Conservation (phyloP, 2,113 vertebrate species). For the Oxygymnocypris stewartii region DNA sequence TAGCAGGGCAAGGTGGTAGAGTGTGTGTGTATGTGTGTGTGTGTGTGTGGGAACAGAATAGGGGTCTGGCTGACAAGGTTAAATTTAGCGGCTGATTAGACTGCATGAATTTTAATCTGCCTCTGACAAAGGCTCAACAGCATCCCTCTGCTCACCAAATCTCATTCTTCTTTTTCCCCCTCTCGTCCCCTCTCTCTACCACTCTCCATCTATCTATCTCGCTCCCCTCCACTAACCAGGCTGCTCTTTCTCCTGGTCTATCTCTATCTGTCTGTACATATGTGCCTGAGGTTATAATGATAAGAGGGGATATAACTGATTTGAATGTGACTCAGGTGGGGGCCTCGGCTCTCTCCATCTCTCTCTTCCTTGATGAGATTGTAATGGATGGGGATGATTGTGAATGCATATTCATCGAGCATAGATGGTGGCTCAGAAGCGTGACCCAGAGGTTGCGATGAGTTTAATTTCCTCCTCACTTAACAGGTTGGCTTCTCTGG, state of each 20-base stretch:
- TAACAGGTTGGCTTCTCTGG: constrained; percentile 33
- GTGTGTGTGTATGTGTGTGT: constrained; percentile 13
- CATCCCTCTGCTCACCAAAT: constrained; percentile 18
- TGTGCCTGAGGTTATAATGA: constrained; percentile 44
- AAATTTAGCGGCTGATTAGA: constrained; percentile 57
- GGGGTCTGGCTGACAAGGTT: constrained; percentile 47
- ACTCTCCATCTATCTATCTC: background rate
- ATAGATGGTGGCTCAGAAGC: constrained; percentile 18
- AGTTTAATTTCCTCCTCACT: constrained; percentile 19
- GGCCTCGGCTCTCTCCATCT: constrained; percentile 14
- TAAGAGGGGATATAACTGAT: constrained; percentile 48
- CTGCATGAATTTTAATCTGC: constrained; percentile 58
- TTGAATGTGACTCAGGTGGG: constrained; percentile 46
- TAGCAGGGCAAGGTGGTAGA: background rate
- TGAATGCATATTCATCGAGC: constrained; percentile 45
- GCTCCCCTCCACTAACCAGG: background rate
- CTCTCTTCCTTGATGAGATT: constrained; percentile 47
- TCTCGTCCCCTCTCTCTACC: background rate
- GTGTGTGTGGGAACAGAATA: constrained; percentile 6
- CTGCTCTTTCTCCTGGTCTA: constrained; percentile 26
- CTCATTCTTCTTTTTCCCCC: constrained; percentile 26
- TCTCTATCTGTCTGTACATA: constrained; percentile 29
- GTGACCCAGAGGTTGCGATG: constrained; percentile 36
- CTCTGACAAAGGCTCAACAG: constrained; percentile 43
- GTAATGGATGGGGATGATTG: constrained; percentile 43